Evolutionary conservation across 2,113 vertebrate species (phyloP), one percentile per base, ranked within the genome.

Genomic region (Brachypodius melanocephalos): DNA sequence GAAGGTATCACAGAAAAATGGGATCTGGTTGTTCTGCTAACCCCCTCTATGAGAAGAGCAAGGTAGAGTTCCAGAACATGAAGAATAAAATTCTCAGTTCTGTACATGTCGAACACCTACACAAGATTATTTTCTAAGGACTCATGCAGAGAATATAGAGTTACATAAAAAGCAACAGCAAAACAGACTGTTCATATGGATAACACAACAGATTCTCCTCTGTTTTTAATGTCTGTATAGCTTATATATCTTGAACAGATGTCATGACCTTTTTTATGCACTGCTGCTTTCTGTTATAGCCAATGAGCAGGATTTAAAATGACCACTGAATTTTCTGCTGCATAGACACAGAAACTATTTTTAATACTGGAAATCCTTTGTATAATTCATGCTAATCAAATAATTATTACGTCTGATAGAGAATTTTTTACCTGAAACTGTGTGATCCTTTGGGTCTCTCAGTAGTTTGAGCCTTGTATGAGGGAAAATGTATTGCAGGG

Each of bases 371-470:
- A 93, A 80, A 66, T 28, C 4, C 76, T 87, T 88, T 69, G 29
- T 9, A 79, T 57, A 36, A n/a, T 61, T 84, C 74, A 93, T 55
- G 73, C 36, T 75, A 79, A 88, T 68, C 32, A 71, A 90, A 85
- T 42, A 75, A 32, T 55, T 61, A 57, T 26, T 17, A 38, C 46
- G 36, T 48, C 31, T 49, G 0, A 0, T n/a, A 80, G 12, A 88
- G 15, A 8, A 4, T 28, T 40, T 78, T 96, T 97, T 98, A 99
- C 99, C 99, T 99, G 99, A 99, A 87, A 99, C 98, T 24, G 98
- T 99, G 97, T 98, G 98, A 97, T 99, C 99, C 97, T 98, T 99
- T 13, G 97, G 97, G 97, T 99, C 99, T 97, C 98, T 98, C 76
- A 98, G 98, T 32, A 99, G 97, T 97, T 98, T 99, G 93, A 99